Conservation (phyloP, 2,888 invertebrate species). For the Rhagonycha lutea region DNA sequence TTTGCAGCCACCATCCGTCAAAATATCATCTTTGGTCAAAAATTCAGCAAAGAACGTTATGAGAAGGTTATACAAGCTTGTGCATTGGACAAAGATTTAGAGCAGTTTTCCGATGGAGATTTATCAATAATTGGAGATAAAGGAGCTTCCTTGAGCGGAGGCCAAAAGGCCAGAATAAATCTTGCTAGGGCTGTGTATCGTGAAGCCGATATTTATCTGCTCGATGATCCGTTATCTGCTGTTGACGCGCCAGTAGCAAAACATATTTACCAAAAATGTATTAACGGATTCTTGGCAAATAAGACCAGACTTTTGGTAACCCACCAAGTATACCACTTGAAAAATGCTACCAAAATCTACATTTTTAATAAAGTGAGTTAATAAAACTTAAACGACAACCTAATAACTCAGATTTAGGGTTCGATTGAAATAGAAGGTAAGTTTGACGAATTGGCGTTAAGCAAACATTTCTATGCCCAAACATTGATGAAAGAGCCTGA, state of each 20-base stretch:
- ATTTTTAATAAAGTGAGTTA: conserved; percentile 64
- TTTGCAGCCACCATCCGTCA: conserved; percentile 77
- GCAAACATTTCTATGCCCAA: conserved; percentile 58
- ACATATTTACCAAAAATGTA: conserved; percentile 78
- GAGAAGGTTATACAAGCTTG: conserved; percentile 65
- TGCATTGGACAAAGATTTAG: conserved; percentile 74
- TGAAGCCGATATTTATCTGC: conserved; percentile 76
- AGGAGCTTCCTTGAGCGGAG: conserved; percentile 80
- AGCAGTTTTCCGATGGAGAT: conserved; percentile 71
- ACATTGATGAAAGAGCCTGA: conserved; percentile 53
- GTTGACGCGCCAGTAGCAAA: conserved; percentile 82
- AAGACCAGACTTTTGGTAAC: conserved; percentile 80
- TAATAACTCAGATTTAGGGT: conserved; percentile 48
- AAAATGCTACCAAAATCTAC: conserved; percentile 68
- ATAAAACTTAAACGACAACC: background rate
- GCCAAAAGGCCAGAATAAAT: conserved; percentile 78
- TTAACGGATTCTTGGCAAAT: conserved; percentile 66
- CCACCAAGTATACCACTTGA: conserved; percentile 82
- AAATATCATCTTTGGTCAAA: conserved; percentile 81
- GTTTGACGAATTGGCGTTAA: conserved; percentile 53
- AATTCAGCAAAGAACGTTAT: conserved; percentile 65
- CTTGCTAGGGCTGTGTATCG: conserved; percentile 70
- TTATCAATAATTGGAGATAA: conserved; percentile 79
- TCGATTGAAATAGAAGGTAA: conserved; percentile 56
- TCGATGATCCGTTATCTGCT: conserved; percentile 87